These are phyloP conservation scores for Geotrypetes seraphini DNA, from an alignment of 2,797 vertebrate species.

Conservation along the genomic window DNA sequence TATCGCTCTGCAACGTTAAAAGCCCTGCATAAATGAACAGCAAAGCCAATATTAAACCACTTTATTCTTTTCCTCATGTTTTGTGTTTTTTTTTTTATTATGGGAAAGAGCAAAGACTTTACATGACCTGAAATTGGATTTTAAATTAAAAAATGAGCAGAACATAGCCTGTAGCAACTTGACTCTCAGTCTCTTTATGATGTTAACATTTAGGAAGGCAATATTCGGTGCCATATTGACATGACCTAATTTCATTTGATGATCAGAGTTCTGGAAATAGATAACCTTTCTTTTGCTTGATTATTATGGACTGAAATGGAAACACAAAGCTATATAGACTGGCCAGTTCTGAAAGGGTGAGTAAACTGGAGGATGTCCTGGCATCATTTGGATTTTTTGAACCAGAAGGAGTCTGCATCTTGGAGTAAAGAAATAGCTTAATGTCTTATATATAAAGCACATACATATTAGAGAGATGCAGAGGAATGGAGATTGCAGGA, in stretches of 20 bases:
- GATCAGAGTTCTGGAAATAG: conserved; percentile 15
- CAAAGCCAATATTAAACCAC: not conserved
- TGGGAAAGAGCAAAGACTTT: too few relatives aligned
- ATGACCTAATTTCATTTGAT: not conserved
- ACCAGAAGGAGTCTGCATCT: too few relatives aligned
- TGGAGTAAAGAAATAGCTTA: too few relatives aligned
- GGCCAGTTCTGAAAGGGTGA: conserved; percentile 21
- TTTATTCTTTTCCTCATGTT: not conserved
- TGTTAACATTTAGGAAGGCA: not conserved
- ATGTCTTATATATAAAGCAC: too few relatives aligned
- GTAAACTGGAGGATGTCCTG: not conserved
- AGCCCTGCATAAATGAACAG: not conserved
- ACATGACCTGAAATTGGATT: not conserved
- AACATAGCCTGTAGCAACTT: not conserved
- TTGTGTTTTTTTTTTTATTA: not conserved
- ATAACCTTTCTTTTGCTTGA: conserved; percentile 9
- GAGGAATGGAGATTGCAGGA: too few relatives aligned
- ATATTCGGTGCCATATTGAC: not conserved
- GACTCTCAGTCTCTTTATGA: not conserved
- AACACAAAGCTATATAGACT: conserved; percentile 5
- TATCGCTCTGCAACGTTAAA: not conserved
- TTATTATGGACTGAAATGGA: conserved; percentile 16
- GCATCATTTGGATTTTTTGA: conserved; percentile 5
- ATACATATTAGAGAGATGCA: too few relatives aligned
- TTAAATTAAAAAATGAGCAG: not conserved